Percentiles rank a stretch among this genome's conserved stretches.
Conservation (phyloP, 2,888 invertebrate species). For the Chalcis sispes region DNA sequence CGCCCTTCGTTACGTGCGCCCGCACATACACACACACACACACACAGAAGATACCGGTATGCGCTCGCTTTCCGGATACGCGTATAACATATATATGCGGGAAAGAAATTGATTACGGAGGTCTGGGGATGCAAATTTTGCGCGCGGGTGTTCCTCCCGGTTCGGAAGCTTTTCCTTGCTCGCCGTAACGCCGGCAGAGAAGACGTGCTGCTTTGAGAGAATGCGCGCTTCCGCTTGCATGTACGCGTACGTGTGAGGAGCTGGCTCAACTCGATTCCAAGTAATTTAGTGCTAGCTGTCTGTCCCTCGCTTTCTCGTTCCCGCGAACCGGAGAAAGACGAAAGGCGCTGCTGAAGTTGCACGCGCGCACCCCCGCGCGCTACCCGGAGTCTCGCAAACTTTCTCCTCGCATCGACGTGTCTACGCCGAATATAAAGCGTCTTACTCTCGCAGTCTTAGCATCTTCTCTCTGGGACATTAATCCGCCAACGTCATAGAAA, state of each 20-base stretch:
- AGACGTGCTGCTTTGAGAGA: conserved; percentile 60
- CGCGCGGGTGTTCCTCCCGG: too few species aligned
- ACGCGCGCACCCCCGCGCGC: neutral
- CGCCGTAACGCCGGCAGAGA: neutral
- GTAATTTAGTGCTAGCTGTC: conserved; percentile 63
- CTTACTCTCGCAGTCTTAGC: too few species aligned
- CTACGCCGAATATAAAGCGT: conserved; percentile 26
- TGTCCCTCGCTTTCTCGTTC: too few species aligned
- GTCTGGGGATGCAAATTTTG: conserved; percentile 7
- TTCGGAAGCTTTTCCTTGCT: too few species aligned
- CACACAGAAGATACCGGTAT: neutral
- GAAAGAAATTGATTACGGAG: conserved; percentile 7
- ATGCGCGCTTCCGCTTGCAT: conserved; percentile 12
- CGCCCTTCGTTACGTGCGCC: neutral
- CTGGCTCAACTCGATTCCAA: conserved; percentile 63
- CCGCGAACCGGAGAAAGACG: too few species aligned
- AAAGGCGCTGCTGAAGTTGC: conserved; percentile 1
- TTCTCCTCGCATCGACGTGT: conserved; percentile 23
- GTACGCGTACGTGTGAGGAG: too few species aligned
- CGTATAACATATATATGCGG: too few species aligned
- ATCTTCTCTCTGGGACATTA: conserved; percentile 23
- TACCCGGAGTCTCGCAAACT: conserved; percentile 12
- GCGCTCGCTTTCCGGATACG: too few species aligned
- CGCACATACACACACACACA: neutral
- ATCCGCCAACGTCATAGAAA: neutral